Evolutionary conservation across 2,113 vertebrate species (phyloP).

Genomic region (Climacteris rufus): DNA sequence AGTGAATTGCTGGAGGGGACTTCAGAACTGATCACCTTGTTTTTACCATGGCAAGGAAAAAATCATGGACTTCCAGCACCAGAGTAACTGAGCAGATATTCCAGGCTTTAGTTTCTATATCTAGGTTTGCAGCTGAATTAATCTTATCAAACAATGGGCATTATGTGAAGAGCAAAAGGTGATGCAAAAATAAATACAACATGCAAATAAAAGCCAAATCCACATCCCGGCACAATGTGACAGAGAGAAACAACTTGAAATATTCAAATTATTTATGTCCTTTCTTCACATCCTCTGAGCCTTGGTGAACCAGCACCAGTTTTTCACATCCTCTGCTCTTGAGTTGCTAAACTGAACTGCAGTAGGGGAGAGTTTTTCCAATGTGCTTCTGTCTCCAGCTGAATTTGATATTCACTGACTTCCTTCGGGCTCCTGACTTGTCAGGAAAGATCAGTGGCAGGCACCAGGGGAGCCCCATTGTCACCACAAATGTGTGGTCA

Average conservation of each 20-base stretch:
- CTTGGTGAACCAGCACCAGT: neutral
- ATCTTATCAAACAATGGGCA: slow-evolving; percentile 16
- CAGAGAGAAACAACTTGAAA: neutral
- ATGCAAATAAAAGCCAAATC: slow-evolving; percentile 14
- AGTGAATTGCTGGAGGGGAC: slow-evolving; percentile 20
- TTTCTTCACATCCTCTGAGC: neutral
- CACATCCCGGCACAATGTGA: neutral
- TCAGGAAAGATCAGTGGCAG: neutral
- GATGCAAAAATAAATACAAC: neutral
- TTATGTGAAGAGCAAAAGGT: neutral
- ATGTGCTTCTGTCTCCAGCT: neutral
- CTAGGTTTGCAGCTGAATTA: neutral
- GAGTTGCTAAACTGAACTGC: neutral
- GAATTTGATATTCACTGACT: neutral
- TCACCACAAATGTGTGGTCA: neutral
- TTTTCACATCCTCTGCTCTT: neutral
- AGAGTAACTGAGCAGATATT: neutral
- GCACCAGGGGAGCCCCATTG: neutral
- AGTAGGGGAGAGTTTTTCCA: neutral
- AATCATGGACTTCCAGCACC: neutral
- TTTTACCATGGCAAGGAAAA: slow-evolving; percentile 1
- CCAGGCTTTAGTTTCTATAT: slow-evolving; percentile 15
- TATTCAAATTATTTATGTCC: neutral
- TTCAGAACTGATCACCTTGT: slow-evolving; percentile 63
- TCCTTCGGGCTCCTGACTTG: neutral